Evolutionary conservation across 2,888 invertebrate genomes (phyloP), one percentile per base, ranked within the genome.

Genomic region (Cenopis cana): DNA sequence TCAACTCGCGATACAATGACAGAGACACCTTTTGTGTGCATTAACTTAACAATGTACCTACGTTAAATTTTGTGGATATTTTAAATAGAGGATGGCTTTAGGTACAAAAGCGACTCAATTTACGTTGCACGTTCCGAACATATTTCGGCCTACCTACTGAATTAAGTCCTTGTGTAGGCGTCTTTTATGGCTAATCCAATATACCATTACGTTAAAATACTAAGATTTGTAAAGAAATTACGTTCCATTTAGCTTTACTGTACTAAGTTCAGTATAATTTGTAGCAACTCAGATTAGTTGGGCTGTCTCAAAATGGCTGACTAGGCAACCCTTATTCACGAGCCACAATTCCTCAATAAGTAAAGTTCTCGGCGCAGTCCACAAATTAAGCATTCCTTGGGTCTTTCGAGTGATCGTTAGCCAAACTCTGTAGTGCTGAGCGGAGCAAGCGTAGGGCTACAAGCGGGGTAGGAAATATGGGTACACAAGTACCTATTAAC

Each of bases 351-450:
- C 69, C 65, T 60, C 65, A 60, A 69, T 69, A 69, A 70, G 65
- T 70, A 65, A 65, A 70, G 59, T 70, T 65, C 69, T 69, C 57
- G 36, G 46, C 65, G 59, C 70, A 70, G 65, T 65, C 65, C 54
- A 41, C 59, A 59, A 70, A 70, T 70, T 70, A 70, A 65, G 70
- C 65, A 70, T 70, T 70, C 70, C 70, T 70, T 70, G 70, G 65
- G 65, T 70, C 69, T 70, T 70, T 70, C 65, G 59, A 70, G 70
- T 70, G 70, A 70, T 70, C 70, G 70, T 70, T 70, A 70, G 70
- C 65, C 59, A 52, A 54, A 65, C 70, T 64, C 24, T 70, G 24
- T 54, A 70, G 70, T 41, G 65, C 38, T 17, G 41, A 54, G 29
- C 54, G 65, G 65, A 33, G 46, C 59, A 70, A 70, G 65, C 33